Evolutionary conservation across 2,797 vertebrate species (phyloP).

Genomic region (Anisognathus igniventris): DNA sequence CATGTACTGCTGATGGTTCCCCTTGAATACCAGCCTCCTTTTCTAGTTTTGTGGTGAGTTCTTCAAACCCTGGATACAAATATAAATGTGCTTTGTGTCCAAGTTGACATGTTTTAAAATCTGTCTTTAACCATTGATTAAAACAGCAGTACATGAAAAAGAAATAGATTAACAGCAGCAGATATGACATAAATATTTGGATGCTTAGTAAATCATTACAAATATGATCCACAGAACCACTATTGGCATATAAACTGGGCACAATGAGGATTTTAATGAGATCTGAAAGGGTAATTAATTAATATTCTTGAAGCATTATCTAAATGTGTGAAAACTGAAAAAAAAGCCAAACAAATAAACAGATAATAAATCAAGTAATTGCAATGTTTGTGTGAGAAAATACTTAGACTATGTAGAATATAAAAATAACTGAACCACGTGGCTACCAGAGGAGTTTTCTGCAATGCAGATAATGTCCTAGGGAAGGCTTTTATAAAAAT

Average conservation of each 20-base stretch:
- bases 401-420: background rate
- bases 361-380: background rate
- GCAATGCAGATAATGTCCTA: background rate
- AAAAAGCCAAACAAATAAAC: background rate
- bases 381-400: background rate
- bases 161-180: background rate
- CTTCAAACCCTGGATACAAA: background rate
- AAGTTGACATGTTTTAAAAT: background rate
- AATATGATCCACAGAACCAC: background rate
- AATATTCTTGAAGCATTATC: background rate
- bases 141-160: background rate
- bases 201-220: background rate
- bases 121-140: background rate
- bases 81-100: background rate
- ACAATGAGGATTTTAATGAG: conserved; percentile 29
- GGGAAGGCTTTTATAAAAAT: background rate
- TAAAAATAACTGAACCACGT: background rate
- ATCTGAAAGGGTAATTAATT: conserved; percentile 33
- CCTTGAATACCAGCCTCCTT: background rate
- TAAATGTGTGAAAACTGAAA: background rate
- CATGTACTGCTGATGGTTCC: background rate
- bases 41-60: background rate
- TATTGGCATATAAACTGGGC: conserved; percentile 15
- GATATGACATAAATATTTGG: background rate
- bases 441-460: background rate